Base-by-base conservation (phyloP, 2,888 invertebrate genomes). In the Sinohyriopsis cumingii region DNA sequence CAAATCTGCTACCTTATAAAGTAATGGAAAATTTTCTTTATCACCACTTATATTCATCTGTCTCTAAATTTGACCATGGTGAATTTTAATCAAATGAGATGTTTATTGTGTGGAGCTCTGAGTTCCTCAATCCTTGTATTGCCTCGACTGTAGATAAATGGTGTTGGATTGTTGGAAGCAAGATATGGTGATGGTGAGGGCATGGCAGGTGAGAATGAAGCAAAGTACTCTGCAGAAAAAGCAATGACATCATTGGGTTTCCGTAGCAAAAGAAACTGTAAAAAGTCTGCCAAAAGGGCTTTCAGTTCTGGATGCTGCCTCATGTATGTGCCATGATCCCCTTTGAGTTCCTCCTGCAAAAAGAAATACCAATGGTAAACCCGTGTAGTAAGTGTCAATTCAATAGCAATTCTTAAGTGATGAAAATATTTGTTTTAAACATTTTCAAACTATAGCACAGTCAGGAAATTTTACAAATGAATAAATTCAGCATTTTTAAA, bases 141-240 rank as follows among this genome's bases (percentile, higher is more conserved):
- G 60, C 82, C 84, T 67, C 83, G 68, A 65, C 86, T 86, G 65
- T 81, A 80, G 18, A 87, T 87, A 72, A 86, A 87, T 5, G 85
- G 85, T 15, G 85, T 83, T 19, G 82, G 83, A n/a, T 77, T 82
- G 59, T 78, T 82, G 12, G 87, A 86, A 20, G 83, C 81, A 68
- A 84, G 65, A 68, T 86, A 87, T 0, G 88, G 84, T 22, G 82
- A 76, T 0, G 80, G 64, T 19, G 82, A 80, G n/a, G 85, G 84
- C 80, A 87, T 84, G 2, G 81, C 74, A 12, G 83, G 77, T 33
- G 89, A 88, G 77, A 89, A 89, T 1, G 89, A 83, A 24, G 89
- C 79, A 76, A 90, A 90, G 78, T 89, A 89, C 62, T 89, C 88
- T 4, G 89, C 89, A 63, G 89, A 85, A 78, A 89, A 90, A 28